Percentiles rank a stretch among this genome's conserved stretches.
These are phyloP conservation scores for Hephaestus fuliginosus DNA, from an alignment of 2,797 vertebrate genomes.

Conservation along the genomic window DNA sequence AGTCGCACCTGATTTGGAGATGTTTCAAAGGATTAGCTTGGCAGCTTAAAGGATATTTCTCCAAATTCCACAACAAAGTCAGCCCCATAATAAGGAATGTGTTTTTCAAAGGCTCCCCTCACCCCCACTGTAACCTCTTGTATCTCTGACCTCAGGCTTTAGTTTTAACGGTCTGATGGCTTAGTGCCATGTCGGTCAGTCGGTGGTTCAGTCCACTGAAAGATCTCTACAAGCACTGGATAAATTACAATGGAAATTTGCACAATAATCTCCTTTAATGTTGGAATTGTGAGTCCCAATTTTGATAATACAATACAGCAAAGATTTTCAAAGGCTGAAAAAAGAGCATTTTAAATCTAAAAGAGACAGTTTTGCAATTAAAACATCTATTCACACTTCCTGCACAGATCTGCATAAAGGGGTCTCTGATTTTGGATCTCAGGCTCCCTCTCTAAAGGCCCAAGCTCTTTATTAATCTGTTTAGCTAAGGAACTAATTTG, in stretches of 20 bases:
- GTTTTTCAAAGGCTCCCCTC: background rate
- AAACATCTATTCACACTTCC: background rate
- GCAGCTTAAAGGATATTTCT: background rate
- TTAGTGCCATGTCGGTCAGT: background rate
- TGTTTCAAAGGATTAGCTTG: conserved; percentile 5
- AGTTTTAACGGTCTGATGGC: background rate
- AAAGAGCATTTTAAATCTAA: too few species aligned
- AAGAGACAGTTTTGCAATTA: background rate
- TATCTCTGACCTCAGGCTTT: background rate
- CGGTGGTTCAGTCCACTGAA: background rate
- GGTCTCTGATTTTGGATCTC: background rate
- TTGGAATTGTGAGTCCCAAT: too few species aligned
- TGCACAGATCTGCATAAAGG: background rate
- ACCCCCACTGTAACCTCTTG: background rate
- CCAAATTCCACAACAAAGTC: conserved; percentile 7
- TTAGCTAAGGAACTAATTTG: conserved; percentile 13
- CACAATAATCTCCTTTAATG: background rate
- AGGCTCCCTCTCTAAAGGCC: background rate
- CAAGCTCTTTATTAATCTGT: conserved; percentile 22
- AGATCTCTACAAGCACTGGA: background rate
- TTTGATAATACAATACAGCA: too few species aligned
- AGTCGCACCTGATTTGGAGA: conserved; percentile 13
- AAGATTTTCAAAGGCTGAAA: too few species aligned
- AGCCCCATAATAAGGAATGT: background rate
- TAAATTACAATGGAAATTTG: background rate